phyloP scores from a whole-genome alignment of 2,888 invertebrate species.

The Andrena camellia region DNA sequence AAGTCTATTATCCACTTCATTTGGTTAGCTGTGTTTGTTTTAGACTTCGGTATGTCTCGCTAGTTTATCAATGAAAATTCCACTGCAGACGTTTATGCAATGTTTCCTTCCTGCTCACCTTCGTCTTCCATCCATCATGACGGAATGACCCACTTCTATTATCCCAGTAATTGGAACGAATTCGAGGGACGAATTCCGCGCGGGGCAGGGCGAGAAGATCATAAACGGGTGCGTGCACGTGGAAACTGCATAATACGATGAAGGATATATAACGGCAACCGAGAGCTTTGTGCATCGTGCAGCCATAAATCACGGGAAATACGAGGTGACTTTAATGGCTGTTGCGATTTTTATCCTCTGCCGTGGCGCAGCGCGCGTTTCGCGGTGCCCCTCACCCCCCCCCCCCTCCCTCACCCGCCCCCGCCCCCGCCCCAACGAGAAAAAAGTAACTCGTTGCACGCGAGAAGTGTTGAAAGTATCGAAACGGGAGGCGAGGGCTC shows the following conservation, averaged over 20 bases:
- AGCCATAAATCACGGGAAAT: conserved; percentile 71
- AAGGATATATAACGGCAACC: conserved; percentile 60
- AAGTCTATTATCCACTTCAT: too few relatives aligned
- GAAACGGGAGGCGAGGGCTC: conserved; percentile 38
- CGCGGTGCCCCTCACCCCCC: neutral
- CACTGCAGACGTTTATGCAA: too few relatives aligned
- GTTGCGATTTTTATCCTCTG: conserved; percentile 68
- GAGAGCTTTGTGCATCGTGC: conserved; percentile 61
- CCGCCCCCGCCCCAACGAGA: too few relatives aligned
- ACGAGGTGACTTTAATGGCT: conserved; percentile 72
- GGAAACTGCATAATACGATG: conserved; percentile 45
- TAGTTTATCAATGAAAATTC: too few relatives aligned
- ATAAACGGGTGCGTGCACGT: conserved; percentile 40
- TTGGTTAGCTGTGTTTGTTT: too few relatives aligned
- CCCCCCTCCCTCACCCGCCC: neutral
- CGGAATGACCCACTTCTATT: conserved; percentile 5
- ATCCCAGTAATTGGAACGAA: too few relatives aligned
- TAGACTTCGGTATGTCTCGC: too few relatives aligned
- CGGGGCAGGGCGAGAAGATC: conserved; percentile 25
- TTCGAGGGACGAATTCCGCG: conserved; percentile 5
- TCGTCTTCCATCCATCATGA: neutral
- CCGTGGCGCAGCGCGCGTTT: conserved; percentile 40
- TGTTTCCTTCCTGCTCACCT: too few relatives aligned
- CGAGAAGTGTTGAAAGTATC: conserved; percentile 63
- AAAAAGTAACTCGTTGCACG: conserved; percentile 55